Evolutionary conservation across 2,113 vertebrate genomes (phyloP).

Genomic region (Callorhinus ursinus): DNA sequence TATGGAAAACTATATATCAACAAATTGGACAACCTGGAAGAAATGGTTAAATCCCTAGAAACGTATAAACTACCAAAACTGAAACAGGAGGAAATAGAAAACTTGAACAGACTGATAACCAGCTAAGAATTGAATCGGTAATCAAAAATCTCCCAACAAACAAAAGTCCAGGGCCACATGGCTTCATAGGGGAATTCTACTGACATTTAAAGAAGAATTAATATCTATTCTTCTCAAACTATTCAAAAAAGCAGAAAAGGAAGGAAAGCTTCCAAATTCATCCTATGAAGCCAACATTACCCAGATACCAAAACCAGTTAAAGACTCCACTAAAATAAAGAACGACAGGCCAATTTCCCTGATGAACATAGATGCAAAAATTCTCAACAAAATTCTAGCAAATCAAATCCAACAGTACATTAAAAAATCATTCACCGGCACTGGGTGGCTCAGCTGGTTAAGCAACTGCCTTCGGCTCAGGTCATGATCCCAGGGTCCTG

Average conservation of each 20-base stretch:
- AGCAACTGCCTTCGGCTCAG: no score
- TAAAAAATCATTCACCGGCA: background rate
- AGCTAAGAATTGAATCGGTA: background rate
- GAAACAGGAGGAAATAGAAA: background rate
- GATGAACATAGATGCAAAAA: background rate
- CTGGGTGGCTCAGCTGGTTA: no score
- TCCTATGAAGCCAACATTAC: background rate
- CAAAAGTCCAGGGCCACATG: background rate
- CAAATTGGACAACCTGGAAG: background rate
- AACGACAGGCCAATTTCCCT: background rate
- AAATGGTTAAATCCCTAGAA: background rate
- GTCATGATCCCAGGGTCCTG: no score
- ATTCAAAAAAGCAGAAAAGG: background rate
- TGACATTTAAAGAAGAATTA: background rate
- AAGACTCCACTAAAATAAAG: background rate
- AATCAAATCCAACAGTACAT: background rate
- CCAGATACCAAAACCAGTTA: background rate
- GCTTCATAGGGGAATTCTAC: background rate
- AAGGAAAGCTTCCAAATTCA: background rate
- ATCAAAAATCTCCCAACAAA: background rate
- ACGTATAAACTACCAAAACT: background rate
- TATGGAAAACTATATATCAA: background rate
- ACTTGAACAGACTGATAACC: background rate
- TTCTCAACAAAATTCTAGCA: background rate
- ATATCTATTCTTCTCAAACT: background rate